Evolutionary conservation across 2,888 invertebrate genomes (phyloP).

Genomic region (Xestia ashworthii): DNA sequence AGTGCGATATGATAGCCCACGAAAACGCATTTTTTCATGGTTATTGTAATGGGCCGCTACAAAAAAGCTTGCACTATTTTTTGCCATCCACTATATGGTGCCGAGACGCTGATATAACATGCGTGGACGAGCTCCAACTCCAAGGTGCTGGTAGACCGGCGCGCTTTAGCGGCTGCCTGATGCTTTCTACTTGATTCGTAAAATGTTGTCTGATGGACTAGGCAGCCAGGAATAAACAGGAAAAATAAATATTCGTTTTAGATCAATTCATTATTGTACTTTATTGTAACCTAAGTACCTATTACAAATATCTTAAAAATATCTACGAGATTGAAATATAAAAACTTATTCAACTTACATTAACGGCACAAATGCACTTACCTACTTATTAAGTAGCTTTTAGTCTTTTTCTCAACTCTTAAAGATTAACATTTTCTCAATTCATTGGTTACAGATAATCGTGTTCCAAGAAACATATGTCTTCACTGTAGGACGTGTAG

Average conservation of each 20-base stretch:
- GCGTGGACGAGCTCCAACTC: background rate
- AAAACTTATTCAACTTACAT: constrained; percentile 73
- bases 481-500: constrained; percentile 13
- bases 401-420: constrained; percentile 80
- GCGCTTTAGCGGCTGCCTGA: background rate
- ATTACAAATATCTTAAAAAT: constrained; percentile 53
- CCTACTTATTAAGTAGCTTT: constrained; percentile 66
- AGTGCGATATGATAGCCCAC: too few relatives aligned
- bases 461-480: constrained; percentile 18
- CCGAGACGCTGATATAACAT: background rate
- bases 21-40: background rate
- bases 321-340: constrained; percentile 62
- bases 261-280: constrained; percentile 65
- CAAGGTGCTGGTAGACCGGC: background rate
- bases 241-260: constrained; percentile 33
- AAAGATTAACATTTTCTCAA: constrained; percentile 59
- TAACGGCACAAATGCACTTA: constrained; percentile 75
- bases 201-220: background rate
- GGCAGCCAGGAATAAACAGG: background rate
- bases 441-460: constrained; percentile 45
- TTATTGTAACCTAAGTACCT: constrained; percentile 54
- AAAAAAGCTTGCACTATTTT: background rate
- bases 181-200: background rate
- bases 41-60: background rate
- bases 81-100: too few relatives aligned